Evolutionary conservation across 2,888 invertebrate genomes (phyloP), one percentile per base, ranked within the genome.

Genomic region (Ryuthela nishihirai): DNA sequence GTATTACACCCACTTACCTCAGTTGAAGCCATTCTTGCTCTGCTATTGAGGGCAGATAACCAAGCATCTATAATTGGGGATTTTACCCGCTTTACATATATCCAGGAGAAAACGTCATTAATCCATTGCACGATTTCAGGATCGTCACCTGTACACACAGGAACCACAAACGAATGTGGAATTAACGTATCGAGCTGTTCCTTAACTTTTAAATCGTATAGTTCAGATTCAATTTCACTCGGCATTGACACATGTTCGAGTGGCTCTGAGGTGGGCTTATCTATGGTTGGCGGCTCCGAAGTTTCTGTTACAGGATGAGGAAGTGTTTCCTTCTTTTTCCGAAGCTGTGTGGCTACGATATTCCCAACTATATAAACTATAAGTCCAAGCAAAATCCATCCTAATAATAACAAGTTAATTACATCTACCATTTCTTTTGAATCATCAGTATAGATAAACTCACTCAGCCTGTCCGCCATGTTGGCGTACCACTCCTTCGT

Each of bases 381-480:
- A 9, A 59, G 44, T 26, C 59, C 59, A 15, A 59, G 23, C 24
- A 59, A 53, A 21, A 59, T 59, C 59, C 59, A 59, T 32, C 59
- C 59, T 23, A 59, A 40, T 35, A 59, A 32, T n/a, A 59, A 40
- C 25, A 59, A 43, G 49, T 59, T 59, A 43, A 59, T 54, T 29
- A 59, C 48, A 44, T 59, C 43, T 15, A 59, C 44, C 18, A 43
- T 54, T 38, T 59, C 59, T 48, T 59, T 59, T 6, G 48, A 48
- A 5, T 59, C 59, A 15, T 59, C 59, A 9, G 48, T 54, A 25
- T 53, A 59, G 36, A 59, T 48, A 18, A 59, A 35, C 25, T 59
- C 59, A 26, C 48, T 48, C 47, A 59, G 32, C 43, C 52, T 48
- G 59, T 59, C 59, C 39, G 59, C 59, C 59, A 59, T 59, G 48